These are phyloP conservation scores for Epinephelus malabaricus DNA, from an alignment of 2,797 vertebrate genomes.

Conservation along the genomic window DNA sequence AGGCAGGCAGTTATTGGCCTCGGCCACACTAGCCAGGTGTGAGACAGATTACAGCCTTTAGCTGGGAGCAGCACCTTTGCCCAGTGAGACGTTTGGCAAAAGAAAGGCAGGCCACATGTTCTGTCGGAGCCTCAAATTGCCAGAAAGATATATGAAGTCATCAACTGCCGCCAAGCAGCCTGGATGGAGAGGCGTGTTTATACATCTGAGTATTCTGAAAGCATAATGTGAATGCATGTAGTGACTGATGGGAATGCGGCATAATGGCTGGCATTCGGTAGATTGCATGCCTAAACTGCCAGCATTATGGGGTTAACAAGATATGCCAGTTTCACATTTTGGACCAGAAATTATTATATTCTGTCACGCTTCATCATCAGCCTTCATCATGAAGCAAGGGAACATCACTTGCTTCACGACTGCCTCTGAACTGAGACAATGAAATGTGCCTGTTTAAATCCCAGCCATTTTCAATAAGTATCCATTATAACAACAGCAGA, in stretches of 20 bases:
- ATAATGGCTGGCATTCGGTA: not conserved
- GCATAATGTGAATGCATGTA: not conserved
- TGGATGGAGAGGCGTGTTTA: slow-evolving; percentile 16
- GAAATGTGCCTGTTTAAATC: slow-evolving; percentile 19
- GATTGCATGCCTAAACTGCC: slow-evolving; percentile 12
- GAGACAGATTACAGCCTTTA: slow-evolving; percentile 72
- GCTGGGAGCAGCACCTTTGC: slow-evolving; percentile 66
- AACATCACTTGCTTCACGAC: slow-evolving; percentile 19
- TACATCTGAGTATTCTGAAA: not conserved
- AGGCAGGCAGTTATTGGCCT: slow-evolving; percentile 64
- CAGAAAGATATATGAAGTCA: slow-evolving; percentile 38
- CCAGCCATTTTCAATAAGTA: slow-evolving; percentile 19
- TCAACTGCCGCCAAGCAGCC: slow-evolving; percentile 23
- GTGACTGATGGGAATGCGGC: not conserved
- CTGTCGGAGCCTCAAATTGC: slow-evolving; percentile 15
- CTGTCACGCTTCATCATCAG: slow-evolving; percentile 23
- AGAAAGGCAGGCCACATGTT: slow-evolving; percentile 46
- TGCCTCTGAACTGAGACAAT: slow-evolving; percentile 22
- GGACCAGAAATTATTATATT: slow-evolving; percentile 18
- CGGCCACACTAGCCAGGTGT: slow-evolving; percentile 53
- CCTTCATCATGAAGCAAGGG: not conserved
- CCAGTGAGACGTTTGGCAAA: slow-evolving; percentile 58
- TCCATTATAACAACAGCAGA: slow-evolving; percentile 50
- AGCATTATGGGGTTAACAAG: slow-evolving; percentile 24
- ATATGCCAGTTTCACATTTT: slow-evolving; percentile 23